phyloP scores from a whole-genome alignment of 2,797 vertebrate species.

The Perodicticus potto region DNA sequence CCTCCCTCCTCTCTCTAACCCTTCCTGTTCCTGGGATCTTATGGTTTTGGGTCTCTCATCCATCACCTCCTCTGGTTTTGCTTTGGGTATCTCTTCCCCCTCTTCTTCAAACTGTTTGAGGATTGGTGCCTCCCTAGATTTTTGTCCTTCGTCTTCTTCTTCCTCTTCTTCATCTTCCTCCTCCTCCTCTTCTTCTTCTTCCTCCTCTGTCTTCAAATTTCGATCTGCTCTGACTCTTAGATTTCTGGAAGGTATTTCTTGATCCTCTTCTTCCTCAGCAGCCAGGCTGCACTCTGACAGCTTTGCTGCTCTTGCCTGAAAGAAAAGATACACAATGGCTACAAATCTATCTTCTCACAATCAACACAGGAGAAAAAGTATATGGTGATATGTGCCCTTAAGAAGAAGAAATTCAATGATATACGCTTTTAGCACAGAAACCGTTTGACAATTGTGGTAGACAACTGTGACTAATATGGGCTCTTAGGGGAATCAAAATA shows the following conservation, averaged over 20 bases:
- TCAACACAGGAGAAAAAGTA: conserved; percentile 15
- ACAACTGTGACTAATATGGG: not conserved
- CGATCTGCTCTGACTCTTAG: conserved; percentile 84
- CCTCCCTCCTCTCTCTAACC: conserved; percentile 79
- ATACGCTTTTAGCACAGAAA: not conserved
- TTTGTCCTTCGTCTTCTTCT: conserved; percentile 78
- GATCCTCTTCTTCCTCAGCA: conserved; percentile 88
- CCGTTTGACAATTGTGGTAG: not conserved
- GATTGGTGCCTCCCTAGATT: conserved; percentile 78
- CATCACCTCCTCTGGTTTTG: conserved; percentile 79
- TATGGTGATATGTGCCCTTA: not conserved
- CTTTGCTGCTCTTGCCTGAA: conserved; percentile 84
- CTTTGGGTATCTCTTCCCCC: conserved; percentile 52
- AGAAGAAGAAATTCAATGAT: conserved; percentile 50
- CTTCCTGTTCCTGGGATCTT: conserved; percentile 75
- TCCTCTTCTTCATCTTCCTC: conserved; percentile 83
- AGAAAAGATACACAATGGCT: conserved; percentile 61
- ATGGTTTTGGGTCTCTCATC: conserved; percentile 88
- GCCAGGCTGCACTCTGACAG: conserved; percentile 85
- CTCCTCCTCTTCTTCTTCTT: conserved; percentile 82
- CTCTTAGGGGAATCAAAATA: not conserved
- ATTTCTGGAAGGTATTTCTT: conserved; percentile 82
- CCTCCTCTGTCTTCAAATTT: conserved; percentile 82
- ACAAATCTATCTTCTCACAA: conserved; percentile 34
- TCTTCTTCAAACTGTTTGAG: conserved; percentile 83